Evolutionary conservation across 1,140 invertebrate species (phyloP).

Genomic region (Zeugodacus cucurbitae): DNA sequence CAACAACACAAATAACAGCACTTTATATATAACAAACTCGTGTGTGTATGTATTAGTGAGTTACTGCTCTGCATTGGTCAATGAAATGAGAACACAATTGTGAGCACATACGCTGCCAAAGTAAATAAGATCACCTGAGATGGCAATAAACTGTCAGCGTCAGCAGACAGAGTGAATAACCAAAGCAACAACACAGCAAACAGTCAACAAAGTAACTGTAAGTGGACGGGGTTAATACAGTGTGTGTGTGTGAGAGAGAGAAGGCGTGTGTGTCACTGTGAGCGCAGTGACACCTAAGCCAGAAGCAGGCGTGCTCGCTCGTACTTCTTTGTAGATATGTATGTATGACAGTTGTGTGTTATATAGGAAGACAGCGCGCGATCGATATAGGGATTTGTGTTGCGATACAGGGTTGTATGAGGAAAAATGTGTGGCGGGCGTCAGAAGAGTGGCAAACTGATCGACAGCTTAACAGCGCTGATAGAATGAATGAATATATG

Average conservation of each 20-base stretch:
- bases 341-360: not conserved
- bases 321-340: not conserved
- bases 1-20: not conserved
- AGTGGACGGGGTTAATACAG: not conserved
- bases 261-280: not conserved
- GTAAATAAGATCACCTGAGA: conserved; percentile 51
- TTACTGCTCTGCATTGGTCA: conserved; percentile 64
- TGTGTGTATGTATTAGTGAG: not conserved
- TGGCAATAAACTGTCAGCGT: conserved; percentile 34
- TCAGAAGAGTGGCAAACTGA: not conserved
- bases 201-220: not conserved
- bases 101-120: not conserved
- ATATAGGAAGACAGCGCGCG: not conserved
- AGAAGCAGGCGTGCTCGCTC: not conserved
- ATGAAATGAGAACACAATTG: conserved; percentile 58
- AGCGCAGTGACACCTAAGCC: not conserved
- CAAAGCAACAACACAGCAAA: conserved; percentile 6
- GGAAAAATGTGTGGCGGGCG: not conserved
- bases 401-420: not conserved
- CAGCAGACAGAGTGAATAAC: not conserved
- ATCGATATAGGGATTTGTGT: not conserved
- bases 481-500: not conserved
- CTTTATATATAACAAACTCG: not conserved
- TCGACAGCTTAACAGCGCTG: not conserved
- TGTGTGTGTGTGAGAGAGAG: not conserved